Evolutionary conservation across 2,113 vertebrate genomes (phyloP).

Genomic region (Raja brachyura): DNA sequence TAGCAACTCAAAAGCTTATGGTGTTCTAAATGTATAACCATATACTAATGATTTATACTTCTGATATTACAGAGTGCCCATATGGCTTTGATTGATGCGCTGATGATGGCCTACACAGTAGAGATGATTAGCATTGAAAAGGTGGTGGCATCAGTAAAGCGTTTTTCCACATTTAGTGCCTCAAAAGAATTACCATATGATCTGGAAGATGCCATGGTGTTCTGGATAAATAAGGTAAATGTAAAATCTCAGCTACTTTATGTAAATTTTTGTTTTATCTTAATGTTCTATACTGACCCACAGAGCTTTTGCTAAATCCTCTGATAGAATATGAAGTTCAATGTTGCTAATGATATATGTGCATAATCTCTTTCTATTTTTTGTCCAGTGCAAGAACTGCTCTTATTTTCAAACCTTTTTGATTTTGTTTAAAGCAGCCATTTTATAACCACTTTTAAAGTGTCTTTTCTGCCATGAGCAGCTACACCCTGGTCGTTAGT

Average conservation of each 20-base stretch:
- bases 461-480: background rate
- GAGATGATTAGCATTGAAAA: constrained; percentile 99
- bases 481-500: background rate
- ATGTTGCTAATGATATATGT: background rate
- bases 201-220: constrained; percentile 95
- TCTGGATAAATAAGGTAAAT: constrained; percentile 97
- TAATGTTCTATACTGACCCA: background rate
- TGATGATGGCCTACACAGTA: constrained; percentile 97
- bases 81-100: constrained; percentile 92
- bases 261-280: background rate
- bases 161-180: constrained; percentile 95
- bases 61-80: constrained; percentile 72
- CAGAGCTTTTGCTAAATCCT: background rate
- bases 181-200: constrained; percentile 96
- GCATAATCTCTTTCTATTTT: background rate
- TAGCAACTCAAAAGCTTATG: background rate
- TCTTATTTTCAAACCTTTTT: background rate
- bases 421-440: background rate
- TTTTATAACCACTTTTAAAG: background rate
- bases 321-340: background rate
- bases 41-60: background rate
- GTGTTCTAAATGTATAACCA: background rate
- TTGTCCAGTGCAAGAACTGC: background rate
- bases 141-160: constrained; percentile 88
- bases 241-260: background rate